A percentile compares a stretch with the other conserved stretches of the same genome.
Evolutionary conservation across 2,797 vertebrate species (phyloP).

Genomic region (Fundulus diaphanus): DNA sequence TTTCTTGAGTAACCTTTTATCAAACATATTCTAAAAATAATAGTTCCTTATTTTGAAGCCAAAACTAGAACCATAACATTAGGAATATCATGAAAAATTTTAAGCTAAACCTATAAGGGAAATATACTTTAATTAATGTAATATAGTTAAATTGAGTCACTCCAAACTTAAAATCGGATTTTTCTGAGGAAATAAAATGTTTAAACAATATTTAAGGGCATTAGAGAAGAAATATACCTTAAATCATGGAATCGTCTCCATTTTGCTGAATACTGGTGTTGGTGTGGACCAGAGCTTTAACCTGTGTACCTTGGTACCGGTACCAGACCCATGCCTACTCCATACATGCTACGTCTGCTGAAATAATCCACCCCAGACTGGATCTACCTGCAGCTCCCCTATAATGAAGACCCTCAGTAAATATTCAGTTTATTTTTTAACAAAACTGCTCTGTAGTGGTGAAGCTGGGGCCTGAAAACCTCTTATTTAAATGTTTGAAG

Average conservation of each 20-base stretch:
- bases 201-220: too few relatives aligned
- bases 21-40: too few relatives aligned
- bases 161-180: neutral
- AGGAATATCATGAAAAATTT: neutral
- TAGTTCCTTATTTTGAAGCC: too few relatives aligned
- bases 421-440: too few relatives aligned
- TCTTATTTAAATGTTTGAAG: neutral
- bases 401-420: neutral
- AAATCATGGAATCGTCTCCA: too few relatives aligned
- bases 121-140: neutral
- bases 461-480: neutral
- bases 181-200: too few relatives aligned
- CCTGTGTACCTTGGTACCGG: neutral
- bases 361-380: too few relatives aligned
- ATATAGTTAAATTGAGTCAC: neutral
- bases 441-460: too few relatives aligned
- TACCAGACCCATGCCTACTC: neutral
- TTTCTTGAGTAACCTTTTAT: too few relatives aligned
- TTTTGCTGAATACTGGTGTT: too few relatives aligned
- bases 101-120: neutral
- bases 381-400: neutral
- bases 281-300: too few relatives aligned
- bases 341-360: neutral
- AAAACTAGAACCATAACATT: neutral
- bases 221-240: too few relatives aligned